Conservation (phyloP, 2,113 vertebrate species). For the Penelope pileata region DNA sequence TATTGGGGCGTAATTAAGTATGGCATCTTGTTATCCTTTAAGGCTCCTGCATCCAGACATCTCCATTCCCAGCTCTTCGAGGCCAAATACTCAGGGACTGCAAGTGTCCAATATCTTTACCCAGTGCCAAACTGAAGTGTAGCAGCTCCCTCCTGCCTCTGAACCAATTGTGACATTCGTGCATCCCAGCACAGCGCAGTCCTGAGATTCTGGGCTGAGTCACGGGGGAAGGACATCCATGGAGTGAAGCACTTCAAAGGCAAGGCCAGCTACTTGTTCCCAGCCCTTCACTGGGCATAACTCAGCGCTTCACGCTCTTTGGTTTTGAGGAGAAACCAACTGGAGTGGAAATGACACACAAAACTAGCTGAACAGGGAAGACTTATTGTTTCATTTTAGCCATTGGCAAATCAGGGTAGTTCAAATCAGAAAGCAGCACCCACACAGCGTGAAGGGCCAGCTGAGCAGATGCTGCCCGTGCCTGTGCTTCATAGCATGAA, state of each 20-base stretch:
- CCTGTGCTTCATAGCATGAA: background rate
- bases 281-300: accelerated
- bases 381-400: background rate
- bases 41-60: background rate
- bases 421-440: background rate
- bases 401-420: background rate
- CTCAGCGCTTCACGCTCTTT: background rate
- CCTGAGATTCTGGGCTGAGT: background rate
- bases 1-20: background rate
- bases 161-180: background rate
- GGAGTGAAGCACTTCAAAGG: background rate
- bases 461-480: background rate
- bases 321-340: background rate
- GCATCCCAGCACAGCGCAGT: accelerated
- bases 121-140: background rate
- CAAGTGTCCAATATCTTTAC: background rate
- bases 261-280: background rate
- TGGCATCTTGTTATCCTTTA: background rate
- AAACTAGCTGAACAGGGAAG: background rate
- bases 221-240: background rate
- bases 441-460: background rate
- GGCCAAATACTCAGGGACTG: background rate
- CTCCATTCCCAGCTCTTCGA: background rate
- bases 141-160: background rate
- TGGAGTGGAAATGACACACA: background rate